Evolutionary conservation across 2,113 vertebrate species (phyloP).

Genomic region (Syngnathus typhle): DNA sequence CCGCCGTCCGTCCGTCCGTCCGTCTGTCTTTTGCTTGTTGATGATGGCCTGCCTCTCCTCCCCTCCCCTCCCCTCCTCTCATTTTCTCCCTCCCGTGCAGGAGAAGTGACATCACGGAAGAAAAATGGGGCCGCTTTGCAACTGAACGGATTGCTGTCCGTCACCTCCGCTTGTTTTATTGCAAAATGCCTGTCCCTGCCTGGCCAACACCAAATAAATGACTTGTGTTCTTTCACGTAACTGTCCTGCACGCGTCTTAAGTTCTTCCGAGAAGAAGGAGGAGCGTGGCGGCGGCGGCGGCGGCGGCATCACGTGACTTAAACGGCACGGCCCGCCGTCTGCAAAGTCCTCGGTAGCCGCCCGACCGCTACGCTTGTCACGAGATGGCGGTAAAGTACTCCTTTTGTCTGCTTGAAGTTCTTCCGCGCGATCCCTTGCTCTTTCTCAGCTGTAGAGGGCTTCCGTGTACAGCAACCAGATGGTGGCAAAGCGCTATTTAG

Average conservation of each 20-base stretch:
- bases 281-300: too few species aligned
- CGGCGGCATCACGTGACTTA: too few species aligned
- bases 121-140: not conserved
- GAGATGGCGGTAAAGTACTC: not conserved
- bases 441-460: too few species aligned
- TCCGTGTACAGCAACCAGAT: too few species aligned
- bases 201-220: not conserved
- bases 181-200: slow-evolving; percentile 6
- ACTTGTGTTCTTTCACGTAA: not conserved
- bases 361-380: too few species aligned
- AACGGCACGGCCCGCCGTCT: too few species aligned
- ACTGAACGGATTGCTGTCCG: not conserved
- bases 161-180: slow-evolving; percentile 15
- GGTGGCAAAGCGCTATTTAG: not conserved
- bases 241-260: not conserved
- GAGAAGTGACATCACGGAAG: slow-evolving; percentile 9
- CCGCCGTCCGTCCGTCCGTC: too few species aligned
- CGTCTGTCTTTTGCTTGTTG: too few species aligned
- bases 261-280: too few species aligned
- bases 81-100: not conserved
- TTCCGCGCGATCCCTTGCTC: not conserved
- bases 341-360: too few species aligned
- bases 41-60: too few species aligned
- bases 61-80: not conserved
- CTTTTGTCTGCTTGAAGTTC: not conserved